Evolutionary conservation across 2,113 vertebrate genomes (phyloP).

Genomic region (Passer montanus): DNA sequence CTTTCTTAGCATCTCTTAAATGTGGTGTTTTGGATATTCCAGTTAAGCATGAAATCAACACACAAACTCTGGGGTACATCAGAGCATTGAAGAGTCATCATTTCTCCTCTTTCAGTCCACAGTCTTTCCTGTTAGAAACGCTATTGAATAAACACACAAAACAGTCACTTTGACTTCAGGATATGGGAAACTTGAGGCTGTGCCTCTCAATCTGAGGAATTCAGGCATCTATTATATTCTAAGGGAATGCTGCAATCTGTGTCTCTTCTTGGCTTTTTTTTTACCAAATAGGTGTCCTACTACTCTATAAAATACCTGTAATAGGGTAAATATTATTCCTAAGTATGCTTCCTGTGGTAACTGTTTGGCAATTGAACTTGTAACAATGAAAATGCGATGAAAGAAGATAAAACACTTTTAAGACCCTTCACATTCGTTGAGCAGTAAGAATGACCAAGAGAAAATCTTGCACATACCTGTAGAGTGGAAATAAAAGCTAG

Average conservation of each 20-base stretch:
- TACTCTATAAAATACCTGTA: neutral
- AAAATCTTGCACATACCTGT: neutral
- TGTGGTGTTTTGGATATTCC: neutral
- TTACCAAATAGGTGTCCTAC: neutral
- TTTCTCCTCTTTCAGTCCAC: neutral
- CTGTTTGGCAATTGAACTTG: neutral
- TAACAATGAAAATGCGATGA: neutral
- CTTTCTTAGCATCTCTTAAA: neutral
- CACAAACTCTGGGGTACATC: neutral
- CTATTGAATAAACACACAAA: neutral
- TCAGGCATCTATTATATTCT: neutral
- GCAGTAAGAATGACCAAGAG: neutral
- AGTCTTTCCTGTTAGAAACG: neutral
- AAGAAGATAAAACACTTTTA: neutral
- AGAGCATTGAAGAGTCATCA: neutral
- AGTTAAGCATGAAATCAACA: neutral
- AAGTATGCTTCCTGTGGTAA: neutral
- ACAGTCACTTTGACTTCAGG: neutral
- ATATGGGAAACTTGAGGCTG: neutral
- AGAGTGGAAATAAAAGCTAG: neutral
- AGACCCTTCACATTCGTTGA: neutral
- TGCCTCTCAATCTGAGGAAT: neutral
- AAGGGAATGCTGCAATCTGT: neutral
- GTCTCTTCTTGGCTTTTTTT: neutral
- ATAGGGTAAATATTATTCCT: neutral